Percentiles rank a stretch among this genome's conserved stretches.
These are phyloP conservation scores for Colletes collaris DNA, from an alignment of 2,888 invertebrate species.

Conservation along the genomic window DNA sequence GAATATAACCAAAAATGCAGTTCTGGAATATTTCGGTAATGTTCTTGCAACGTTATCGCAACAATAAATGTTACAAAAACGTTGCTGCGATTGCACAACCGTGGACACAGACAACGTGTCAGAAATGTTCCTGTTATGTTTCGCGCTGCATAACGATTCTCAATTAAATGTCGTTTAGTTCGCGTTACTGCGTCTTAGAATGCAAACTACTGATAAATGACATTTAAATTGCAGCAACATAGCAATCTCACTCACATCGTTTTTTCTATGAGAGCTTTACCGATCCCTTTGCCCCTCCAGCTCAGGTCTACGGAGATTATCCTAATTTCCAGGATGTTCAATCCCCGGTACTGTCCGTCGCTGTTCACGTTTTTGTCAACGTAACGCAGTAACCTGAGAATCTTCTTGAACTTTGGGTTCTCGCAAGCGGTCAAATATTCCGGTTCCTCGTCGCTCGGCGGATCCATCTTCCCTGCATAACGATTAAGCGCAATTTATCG, in stretches of 20 bases:
- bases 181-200: background rate
- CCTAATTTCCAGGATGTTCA: constrained; percentile 86
- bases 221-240: background rate
- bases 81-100: too few relatives aligned
- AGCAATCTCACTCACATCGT: constrained; percentile 85
- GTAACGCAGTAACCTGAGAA: constrained; percentile 85
- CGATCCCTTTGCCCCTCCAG: constrained; percentile 88
- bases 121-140: too few relatives aligned
- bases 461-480: constrained; percentile 80
- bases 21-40: too few relatives aligned
- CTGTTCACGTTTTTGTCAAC: constrained; percentile 85
- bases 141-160: too few relatives aligned
- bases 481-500: constrained; percentile 9
- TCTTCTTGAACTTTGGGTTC: constrained; percentile 87
- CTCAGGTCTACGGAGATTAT: constrained; percentile 87
- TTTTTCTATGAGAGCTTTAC: constrained; percentile 86
- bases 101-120: too few relatives aligned
- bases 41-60: too few relatives aligned
- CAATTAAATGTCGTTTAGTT: too few relatives aligned
- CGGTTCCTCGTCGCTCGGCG: constrained; percentile 82
- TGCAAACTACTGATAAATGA: background rate
- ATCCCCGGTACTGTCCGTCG: constrained; percentile 85
- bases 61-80: too few relatives aligned
- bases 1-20: too few relatives aligned
- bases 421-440: constrained; percentile 82